Percentiles rank a stretch among this genome's conserved stretches.
phyloP scores from a whole-genome alignment of 2,797 vertebrate species.

The Danio albolineatus region DNA sequence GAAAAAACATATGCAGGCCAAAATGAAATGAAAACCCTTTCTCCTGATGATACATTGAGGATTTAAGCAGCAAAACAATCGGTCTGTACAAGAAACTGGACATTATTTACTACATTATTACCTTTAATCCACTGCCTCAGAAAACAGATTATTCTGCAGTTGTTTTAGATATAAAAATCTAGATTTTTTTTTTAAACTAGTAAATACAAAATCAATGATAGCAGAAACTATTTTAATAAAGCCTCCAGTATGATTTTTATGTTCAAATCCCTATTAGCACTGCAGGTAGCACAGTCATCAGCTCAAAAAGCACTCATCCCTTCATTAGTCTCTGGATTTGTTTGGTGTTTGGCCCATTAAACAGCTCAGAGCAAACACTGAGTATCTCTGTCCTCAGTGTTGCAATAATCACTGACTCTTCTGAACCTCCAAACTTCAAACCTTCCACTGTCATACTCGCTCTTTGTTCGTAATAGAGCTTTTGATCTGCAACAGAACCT shows the following conservation, averaged over 20 bases:
- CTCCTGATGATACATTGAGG: no score
- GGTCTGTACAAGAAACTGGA: no score
- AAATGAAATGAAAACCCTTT: no score
- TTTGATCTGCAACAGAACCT: constrained; percentile 20
- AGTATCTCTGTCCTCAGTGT: constrained; percentile 15
- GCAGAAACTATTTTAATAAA: no score
- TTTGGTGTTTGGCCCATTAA: constrained; percentile 22
- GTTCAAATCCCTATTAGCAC: not conserved
- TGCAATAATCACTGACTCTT: constrained; percentile 12
- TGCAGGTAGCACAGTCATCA: constrained; percentile 2
- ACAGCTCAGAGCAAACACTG: constrained; percentile 30
- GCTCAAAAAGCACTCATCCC: not conserved
- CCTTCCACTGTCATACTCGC: not conserved
- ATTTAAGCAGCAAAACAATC: no score
- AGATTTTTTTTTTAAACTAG: not conserved
- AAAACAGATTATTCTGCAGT: no score
- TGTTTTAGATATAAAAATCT: no score
- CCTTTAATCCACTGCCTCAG: no score
- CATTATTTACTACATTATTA: no score
- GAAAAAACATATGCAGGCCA: no score
- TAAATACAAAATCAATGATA: not conserved
- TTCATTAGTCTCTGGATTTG: constrained; percentile 15
- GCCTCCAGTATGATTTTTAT: not conserved
- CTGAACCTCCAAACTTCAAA: constrained; percentile 22
- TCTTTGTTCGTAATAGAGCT: constrained; percentile 3